Conservation (phyloP, 2,888 invertebrate genomes). For the Bombylius major region DNA sequence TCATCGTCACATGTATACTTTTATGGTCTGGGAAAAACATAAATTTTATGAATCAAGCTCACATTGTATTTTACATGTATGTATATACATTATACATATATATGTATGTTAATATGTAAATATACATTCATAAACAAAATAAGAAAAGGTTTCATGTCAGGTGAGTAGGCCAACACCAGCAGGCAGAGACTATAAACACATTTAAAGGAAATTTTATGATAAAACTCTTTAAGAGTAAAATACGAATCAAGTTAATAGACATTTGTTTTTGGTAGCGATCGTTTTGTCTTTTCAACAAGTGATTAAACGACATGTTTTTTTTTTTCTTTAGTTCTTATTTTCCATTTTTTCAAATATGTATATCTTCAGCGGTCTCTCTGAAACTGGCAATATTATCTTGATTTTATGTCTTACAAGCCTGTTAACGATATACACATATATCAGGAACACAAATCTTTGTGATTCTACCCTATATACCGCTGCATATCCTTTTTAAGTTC, state of each 20-base stretch:
- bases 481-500: background rate
- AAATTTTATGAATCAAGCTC: background rate
- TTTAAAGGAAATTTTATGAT: background rate
- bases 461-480: background rate
- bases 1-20: background rate
- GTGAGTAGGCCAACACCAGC: background rate
- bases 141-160: background rate
- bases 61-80: too few relatives aligned
- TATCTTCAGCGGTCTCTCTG: background rate
- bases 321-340: background rate
- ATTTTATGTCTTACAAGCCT: conserved; percentile 12
- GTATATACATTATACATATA: too few relatives aligned
- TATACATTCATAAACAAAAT: too few relatives aligned
- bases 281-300: background rate
- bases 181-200: background rate
- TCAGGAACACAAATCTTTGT: conserved; percentile 7
- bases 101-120: background rate
- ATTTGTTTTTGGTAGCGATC: background rate
- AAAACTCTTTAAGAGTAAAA: background rate
- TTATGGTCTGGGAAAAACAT: background rate
- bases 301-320: background rate
- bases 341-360: background rate
- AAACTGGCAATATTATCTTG: conserved; percentile 3
- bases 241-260: background rate
- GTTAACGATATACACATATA: conserved; percentile 11